Evolutionary conservation across 2,797 vertebrate species (phyloP).

Genomic region (Rallus crepitans): DNA sequence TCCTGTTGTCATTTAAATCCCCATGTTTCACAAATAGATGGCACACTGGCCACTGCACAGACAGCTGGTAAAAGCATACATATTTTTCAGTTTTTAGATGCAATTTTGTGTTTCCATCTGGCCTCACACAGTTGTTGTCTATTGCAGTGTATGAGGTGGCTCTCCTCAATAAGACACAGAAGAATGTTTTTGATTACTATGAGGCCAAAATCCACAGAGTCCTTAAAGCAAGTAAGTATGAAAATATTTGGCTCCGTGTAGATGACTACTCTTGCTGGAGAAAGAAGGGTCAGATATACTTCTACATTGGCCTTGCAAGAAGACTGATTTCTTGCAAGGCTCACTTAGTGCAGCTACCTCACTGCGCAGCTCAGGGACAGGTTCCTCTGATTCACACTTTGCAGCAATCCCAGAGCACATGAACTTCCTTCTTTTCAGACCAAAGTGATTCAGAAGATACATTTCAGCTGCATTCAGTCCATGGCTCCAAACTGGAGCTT

Average conservation of each 20-base stretch:
- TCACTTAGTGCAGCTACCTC: neutral
- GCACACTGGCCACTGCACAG: neutral
- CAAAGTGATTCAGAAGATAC: neutral
- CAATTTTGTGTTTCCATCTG: neutral
- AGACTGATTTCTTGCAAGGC: neutral
- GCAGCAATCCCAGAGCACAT: neutral
- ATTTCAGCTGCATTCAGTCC: neutral
- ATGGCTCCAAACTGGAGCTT: neutral
- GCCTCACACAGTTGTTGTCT: neutral
- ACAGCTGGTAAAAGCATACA: neutral
- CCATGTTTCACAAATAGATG: neutral
- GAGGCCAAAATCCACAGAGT: constrained; percentile 55
- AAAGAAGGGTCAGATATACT: neutral
- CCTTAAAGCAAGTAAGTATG: constrained; percentile 69
- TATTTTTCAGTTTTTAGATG: neutral
- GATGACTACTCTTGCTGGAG: neutral
- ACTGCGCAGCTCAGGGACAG: neutral
- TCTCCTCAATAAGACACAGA: constrained; percentile 54
- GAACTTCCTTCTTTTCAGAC: neutral
- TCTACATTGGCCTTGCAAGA: neutral
- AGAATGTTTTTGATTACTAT: constrained; percentile 73
- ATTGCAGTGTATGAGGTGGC: constrained; percentile 65
- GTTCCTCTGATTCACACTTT: neutral
- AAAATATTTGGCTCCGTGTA: neutral
- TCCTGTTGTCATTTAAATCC: neutral